Base-by-base conservation (phyloP, 1,140 invertebrate species). In the Luehdorfia chinensis region DNA sequence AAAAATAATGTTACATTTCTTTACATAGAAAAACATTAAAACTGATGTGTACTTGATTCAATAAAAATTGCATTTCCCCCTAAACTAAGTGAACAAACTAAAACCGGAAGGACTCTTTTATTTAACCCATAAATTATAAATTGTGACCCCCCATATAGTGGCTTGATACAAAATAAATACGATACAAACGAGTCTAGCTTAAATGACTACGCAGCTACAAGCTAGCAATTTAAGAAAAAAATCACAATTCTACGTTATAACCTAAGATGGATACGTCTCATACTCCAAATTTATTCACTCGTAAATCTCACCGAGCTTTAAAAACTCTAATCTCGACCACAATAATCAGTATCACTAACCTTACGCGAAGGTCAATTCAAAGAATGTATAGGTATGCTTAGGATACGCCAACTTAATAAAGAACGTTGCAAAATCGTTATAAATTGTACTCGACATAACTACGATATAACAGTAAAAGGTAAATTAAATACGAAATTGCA, bases 331-430 rank as follows among this genome's bases (percentile, higher is more conserved):
- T 63, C 60, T 70, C 65, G 55, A 66, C 65, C 73, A 76, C 69
- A 75, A 69, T 75, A 75, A 75, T 62, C 75, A 81, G 67, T 85
- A 85, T 85, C 81, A 85, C 81, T 85, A 85, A 85, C 81, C 81
- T 85, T 83, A 66, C 79, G 44, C 62, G 75, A 85, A 85, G 81
- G 81, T 85, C 79, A 85, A 85, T 85, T 65, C 56, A 80, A 84
- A 85, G 81, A 85, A 85, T 85, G 81, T 85, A 80, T 81, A 80
- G 79, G 75, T 85, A 83, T 66, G 68, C 75, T 81, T 79, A 81
- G 58, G 71, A 80, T 75, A 77, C 67, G 65, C 67, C 52, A 73
- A 81, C 75, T 77, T 74, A 83, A 76, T 54, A 68, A 69, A 67
- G 65, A 74, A 59, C 53, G 55, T 66, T 70, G 69, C 45, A 62